Percentiles rank a stretch among this genome's conserved stretches.
phyloP scores from a whole-genome alignment of 2,797 vertebrate genomes.

The Acestrorhynchus altus region DNA sequence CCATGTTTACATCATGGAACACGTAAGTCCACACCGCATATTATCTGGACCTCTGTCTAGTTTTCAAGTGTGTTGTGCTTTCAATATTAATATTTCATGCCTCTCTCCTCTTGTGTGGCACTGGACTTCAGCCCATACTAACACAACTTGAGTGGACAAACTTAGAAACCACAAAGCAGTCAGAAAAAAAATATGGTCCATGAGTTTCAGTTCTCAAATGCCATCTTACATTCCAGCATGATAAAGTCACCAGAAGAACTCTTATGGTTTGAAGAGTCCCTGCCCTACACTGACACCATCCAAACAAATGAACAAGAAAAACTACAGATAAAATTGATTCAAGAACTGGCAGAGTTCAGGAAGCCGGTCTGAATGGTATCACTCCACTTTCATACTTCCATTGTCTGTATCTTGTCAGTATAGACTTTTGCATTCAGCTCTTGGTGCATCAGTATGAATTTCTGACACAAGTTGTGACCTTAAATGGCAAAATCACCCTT shows the following conservation, averaged over 20 bases:
- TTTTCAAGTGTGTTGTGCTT: background rate
- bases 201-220: background rate
- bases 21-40: background rate
- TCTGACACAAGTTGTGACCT: background rate
- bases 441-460: background rate
- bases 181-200: background rate
- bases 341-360: background rate
- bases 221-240: background rate
- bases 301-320: background rate
- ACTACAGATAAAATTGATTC: background rate
- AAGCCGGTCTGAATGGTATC: too few relatives aligned
- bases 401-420: too few relatives aligned
- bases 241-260: background rate
- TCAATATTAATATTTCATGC: background rate
- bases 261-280: background rate
- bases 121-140: background rate
- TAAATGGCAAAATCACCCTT: background rate
- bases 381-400: too few relatives aligned
- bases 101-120: background rate
- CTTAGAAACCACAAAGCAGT: background rate
- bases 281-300: background rate
- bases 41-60: background rate
- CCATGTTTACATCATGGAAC: background rate
- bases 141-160: slow-evolving; percentile 8
- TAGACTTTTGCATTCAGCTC: background rate